Evolutionary conservation across 35 echinoderm and acorn worm species (phyloP).

Genomic region (Anneissia japonica): DNA sequence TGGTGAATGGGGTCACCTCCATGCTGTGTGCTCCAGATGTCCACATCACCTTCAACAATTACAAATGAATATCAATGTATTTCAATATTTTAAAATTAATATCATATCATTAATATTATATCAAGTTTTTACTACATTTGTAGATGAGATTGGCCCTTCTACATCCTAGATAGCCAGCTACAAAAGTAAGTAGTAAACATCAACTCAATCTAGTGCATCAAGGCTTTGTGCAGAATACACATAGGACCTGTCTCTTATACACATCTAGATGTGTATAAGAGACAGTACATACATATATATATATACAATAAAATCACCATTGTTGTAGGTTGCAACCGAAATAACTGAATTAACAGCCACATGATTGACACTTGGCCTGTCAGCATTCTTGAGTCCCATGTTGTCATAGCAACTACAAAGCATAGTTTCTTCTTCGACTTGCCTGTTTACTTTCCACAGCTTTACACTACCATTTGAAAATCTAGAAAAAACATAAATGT

Average conservation of each 20-base stretch:
- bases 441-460: neutral
- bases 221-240: no score
- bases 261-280: no score
- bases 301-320: constrained; percentile 1
- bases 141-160: no score
- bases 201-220: no score
- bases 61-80: no score
- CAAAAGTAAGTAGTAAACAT: no score
- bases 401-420: neutral
- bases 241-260: no score
- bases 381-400: neutral
- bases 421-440: neutral
- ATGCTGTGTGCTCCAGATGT: neutral
- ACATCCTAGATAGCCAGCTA: no score
- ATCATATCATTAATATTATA: no score
- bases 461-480: constrained; percentile 17
- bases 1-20: neutral
- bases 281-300: no score
- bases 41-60: neutral
- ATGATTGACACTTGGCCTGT: neutral
- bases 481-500: neutral
- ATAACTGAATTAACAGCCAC: constrained; percentile 2
- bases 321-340: constrained; percentile 6
- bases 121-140: no score
- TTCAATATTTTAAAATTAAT: no score